Conservation (phyloP, 2,797 vertebrate species). For the Oreortyx pictus region DNA sequence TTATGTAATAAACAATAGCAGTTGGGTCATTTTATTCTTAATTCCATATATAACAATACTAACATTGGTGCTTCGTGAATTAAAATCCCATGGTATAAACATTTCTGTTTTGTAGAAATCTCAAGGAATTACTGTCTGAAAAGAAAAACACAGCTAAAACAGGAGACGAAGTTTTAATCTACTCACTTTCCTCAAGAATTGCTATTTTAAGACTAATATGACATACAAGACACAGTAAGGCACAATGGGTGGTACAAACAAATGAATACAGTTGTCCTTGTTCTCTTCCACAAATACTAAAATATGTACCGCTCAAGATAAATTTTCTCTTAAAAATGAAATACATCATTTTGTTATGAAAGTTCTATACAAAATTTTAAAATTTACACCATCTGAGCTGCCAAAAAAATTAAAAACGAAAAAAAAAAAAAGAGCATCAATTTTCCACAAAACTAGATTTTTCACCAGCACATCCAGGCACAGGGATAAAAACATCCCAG, state of each 20-base stretch:
- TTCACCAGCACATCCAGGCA: slow-evolving; percentile 85
- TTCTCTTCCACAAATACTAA: slow-evolving; percentile 79
- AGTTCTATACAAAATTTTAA: slow-evolving; percentile 90
- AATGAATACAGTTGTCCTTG: slow-evolving; percentile 66
- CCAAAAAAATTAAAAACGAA: slow-evolving; percentile 86
- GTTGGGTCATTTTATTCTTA: slow-evolving; percentile 75
- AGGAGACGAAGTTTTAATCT: slow-evolving; percentile 23
- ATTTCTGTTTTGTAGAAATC: slow-evolving; percentile 57
- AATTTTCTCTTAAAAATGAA: slow-evolving; percentile 79
- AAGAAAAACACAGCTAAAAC: slow-evolving; percentile 46
- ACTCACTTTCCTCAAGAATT: slow-evolving; percentile 19
- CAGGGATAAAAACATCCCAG: slow-evolving; percentile 83
- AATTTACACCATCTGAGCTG: slow-evolving; percentile 98
- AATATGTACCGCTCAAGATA: slow-evolving; percentile 87
- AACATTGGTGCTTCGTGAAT: slow-evolving; percentile 53
- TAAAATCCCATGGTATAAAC: slow-evolving; percentile 41
- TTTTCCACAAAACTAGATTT: slow-evolving; percentile 90
- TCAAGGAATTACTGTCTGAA: slow-evolving; percentile 22
- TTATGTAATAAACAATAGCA: slow-evolving; percentile 66
- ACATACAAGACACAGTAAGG: slow-evolving; percentile 76
- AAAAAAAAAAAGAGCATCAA: slow-evolving; percentile 75
- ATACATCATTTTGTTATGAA: slow-evolving; percentile 86
- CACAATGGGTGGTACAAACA: slow-evolving; percentile 77
- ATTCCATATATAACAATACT: slow-evolving; percentile 62
- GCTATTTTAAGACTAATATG: slow-evolving; percentile 34